Conservation (phyloP, 2,888 invertebrate genomes). For the Antitype chi region DNA sequence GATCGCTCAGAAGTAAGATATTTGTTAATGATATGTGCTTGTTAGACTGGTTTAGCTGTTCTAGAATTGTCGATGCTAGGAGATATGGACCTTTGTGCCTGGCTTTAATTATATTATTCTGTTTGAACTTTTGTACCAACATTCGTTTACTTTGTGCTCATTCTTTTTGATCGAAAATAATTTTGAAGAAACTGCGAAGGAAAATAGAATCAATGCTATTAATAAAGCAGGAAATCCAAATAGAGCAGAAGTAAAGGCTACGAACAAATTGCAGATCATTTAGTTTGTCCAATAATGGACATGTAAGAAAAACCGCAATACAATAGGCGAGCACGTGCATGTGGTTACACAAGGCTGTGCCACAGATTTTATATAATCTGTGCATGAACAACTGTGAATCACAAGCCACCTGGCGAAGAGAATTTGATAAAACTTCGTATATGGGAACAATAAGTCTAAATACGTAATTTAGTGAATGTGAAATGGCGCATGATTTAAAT, state of each 20-base stretch:
- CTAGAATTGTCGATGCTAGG: slow-evolving; percentile 42
- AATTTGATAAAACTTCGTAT: slow-evolving; percentile 19
- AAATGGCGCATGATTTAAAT: background rate
- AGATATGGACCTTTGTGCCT: slow-evolving; percentile 40
- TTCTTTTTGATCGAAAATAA: background rate
- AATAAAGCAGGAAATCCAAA: slow-evolving; percentile 33
- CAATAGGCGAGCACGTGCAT: slow-evolving; percentile 61
- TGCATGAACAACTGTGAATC: slow-evolving; percentile 36
- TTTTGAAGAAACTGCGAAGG: background rate
- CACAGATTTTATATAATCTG: slow-evolving; percentile 39
- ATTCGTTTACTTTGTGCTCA: background rate
- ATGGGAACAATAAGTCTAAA: slow-evolving; percentile 6
- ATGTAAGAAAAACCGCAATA: slow-evolving; percentile 58
- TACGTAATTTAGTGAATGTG: background rate
- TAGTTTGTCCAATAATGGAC: slow-evolving; percentile 23
- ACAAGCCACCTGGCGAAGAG: slow-evolving; percentile 48
- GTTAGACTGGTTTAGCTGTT: slow-evolving; percentile 52
- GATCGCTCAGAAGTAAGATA: slow-evolving; percentile 61
- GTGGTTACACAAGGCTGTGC: slow-evolving; percentile 58
- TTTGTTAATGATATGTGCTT: slow-evolving; percentile 64
- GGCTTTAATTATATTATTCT: slow-evolving; percentile 23
- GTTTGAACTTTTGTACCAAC: slow-evolving; percentile 8
- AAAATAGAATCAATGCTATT: background rate
- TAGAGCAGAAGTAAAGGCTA: slow-evolving; percentile 20
- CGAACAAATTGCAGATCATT: slow-evolving; percentile 35